Evolutionary conservation across 1,140 invertebrate genomes (phyloP), one percentile per base, ranked within the genome.

Genomic region (Dinoponera quadriceps): DNA sequence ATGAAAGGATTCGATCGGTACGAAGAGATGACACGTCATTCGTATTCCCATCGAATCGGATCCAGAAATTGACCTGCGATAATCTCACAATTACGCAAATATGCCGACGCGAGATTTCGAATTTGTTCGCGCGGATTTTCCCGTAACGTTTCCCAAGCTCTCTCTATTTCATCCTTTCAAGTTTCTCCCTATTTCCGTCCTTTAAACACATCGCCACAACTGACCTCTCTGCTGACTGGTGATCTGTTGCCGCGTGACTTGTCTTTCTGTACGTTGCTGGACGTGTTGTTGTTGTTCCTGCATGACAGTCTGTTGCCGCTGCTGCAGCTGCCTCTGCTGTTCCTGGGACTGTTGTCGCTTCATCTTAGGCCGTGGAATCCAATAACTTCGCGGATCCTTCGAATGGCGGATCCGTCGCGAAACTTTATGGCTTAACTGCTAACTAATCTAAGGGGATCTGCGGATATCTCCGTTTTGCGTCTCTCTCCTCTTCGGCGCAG

Each of bases 151-250:
- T 77, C 16, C 65, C n/a, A n/a, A n/a, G n/a, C n/a, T n/a, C n/a
- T n/a, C n/a, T n/a, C n/a, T n/a, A n/a, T n/a, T n/a, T n/a, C n/a
- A n/a, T n/a, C n/a, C n/a, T n/a, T n/a, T n/a, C n/a, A n/a, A n/a
- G n/a, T n/a, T n/a, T n/a, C n/a, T n/a, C n/a, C n/a, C n/a, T n/a
- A n/a, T n/a, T n/a, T 54, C 20, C 27, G 38, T 25, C 48, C 66
- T 66, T 48, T 5, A 68, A 65, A 82, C 51, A 14, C 59, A 54
- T 73, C 33, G 18, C 38, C 78, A 13, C 22, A 54, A 92, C 96
- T 95, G 94, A 97, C 97, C 96, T 97, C 96, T 96, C 94, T 97
- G 96, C 92, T 97, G 96, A 92, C 96, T 96, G 93, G 96, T 96
- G 92, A 97, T 95, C 94, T 94, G 93, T 84, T 97, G 96, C 88